These are phyloP conservation scores for Cyanocitta stelleri DNA, from an alignment of 2,113 vertebrate genomes.

Conservation along the genomic window DNA sequence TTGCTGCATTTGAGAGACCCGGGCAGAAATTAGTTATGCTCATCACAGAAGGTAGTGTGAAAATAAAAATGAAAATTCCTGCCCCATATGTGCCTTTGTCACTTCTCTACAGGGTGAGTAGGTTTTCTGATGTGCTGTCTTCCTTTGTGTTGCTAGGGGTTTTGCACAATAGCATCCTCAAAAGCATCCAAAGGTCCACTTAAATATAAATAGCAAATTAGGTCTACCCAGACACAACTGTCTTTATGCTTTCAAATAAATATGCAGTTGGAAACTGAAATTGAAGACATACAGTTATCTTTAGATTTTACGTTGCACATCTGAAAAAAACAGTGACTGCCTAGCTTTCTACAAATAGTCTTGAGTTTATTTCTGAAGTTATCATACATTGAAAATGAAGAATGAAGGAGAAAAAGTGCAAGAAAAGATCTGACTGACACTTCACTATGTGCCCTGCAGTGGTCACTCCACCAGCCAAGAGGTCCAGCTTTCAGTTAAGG, in stretches of 20 bases:
- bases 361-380: neutral
- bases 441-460: neutral
- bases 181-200: neutral
- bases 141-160: neutral
- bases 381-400: neutral
- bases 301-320: neutral
- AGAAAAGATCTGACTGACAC: neutral
- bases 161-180: neutral
- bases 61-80: neutral
- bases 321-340: neutral
- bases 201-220: neutral
- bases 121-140: neutral
- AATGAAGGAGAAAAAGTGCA: neutral
- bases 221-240: neutral
- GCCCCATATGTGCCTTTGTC: neutral
- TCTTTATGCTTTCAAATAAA: neutral
- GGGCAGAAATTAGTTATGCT: neutral
- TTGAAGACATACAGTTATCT: neutral
- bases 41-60: neutral
- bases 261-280: neutral
- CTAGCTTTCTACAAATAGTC: neutral
- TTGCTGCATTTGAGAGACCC: neutral
- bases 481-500: neutral
- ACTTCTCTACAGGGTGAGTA: rapidly evolving
- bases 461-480: neutral